These are phyloP conservation scores for Hylomyscus alleni DNA, from an alignment of 2,797 vertebrate genomes.

Conservation along the genomic window DNA sequence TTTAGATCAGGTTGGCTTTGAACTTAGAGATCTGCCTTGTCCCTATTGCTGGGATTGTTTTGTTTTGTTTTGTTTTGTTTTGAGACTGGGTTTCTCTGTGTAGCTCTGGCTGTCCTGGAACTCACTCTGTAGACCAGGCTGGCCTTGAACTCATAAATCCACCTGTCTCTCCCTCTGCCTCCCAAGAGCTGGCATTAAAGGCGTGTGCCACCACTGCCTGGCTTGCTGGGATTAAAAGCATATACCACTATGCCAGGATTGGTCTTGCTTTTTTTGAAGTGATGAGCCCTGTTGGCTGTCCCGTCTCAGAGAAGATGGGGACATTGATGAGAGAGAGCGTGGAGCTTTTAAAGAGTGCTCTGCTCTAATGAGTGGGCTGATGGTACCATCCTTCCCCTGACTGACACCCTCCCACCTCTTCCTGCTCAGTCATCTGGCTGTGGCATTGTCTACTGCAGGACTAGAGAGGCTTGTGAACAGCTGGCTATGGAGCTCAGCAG, in stretches of 20 bases:
- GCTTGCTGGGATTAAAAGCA: not conserved
- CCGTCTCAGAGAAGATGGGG: not conserved
- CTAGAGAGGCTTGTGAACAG: slow-evolving; percentile 95
- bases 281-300: not conserved
- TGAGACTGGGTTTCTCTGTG: no score
- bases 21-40: not conserved
- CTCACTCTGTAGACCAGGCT: no score
- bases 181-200: no score
- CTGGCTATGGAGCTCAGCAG: slow-evolving; percentile 94
- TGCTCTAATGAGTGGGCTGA: accelerated
- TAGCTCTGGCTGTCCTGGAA: no score
- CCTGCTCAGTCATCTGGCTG: slow-evolving; percentile 92
- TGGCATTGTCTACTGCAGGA: slow-evolving; percentile 98
- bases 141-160: no score
- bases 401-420: slow-evolving; percentile 51
- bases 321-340: not conserved
- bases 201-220: no score
- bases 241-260: not conserved
- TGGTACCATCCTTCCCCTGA: not conserved
- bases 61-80: no score
- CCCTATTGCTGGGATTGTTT: not conserved
- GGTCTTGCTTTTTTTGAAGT: not conserved
- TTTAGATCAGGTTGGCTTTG: not conserved
- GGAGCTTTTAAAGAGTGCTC: not conserved
- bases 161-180: no score